phyloP scores from a whole-genome alignment of 2,888 invertebrate genomes.

The Mesochorus sp. region DNA sequence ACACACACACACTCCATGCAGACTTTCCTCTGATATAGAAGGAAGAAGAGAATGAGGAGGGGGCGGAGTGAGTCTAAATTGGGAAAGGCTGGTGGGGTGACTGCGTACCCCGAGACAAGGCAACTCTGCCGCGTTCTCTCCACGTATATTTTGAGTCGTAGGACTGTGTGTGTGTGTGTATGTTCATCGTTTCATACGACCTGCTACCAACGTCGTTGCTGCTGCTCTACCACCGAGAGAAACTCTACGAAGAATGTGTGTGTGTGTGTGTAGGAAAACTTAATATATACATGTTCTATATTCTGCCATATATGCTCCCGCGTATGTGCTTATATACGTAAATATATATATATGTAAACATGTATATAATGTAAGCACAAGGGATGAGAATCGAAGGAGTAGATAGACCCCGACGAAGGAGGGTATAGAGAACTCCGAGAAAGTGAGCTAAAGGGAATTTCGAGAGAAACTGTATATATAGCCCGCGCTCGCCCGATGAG shows the following conservation, averaged over 20 bases:
- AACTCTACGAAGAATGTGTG: conserved; percentile 10
- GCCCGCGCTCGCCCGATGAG: neutral
- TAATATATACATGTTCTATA: conserved; percentile 1
- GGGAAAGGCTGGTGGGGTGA: conserved; percentile 71
- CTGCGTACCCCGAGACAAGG: conserved; percentile 67
- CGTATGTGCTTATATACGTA: too few relatives aligned
- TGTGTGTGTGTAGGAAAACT: neutral
- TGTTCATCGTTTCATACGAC: conserved; percentile 2
- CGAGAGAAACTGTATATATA: conserved; percentile 48
- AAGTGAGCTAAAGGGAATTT: conserved; percentile 59
- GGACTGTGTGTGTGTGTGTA: neutral
- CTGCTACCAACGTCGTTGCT: conserved; percentile 18
- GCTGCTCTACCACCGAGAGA: neutral
- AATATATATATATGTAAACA: conserved; percentile 16
- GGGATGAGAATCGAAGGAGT: conserved; percentile 54
- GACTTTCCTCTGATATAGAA: conserved; percentile 60
- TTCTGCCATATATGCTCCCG: conserved; percentile 13
- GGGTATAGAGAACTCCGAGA: conserved; percentile 49
- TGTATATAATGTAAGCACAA: conserved; percentile 11
- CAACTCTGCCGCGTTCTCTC: conserved; percentile 66
- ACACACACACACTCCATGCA: conserved; percentile 20
- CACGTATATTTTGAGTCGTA: too few relatives aligned
- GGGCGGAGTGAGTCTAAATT: conserved; percentile 76
- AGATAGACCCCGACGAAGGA: conserved; percentile 58
- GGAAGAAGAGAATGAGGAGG: too few relatives aligned